A percentile compares a stretch with the other conserved stretches of the same genome.
These are phyloP conservation scores for Danio aesculapii DNA, from an alignment of 2,797 vertebrate species.

Conservation along the genomic window DNA sequence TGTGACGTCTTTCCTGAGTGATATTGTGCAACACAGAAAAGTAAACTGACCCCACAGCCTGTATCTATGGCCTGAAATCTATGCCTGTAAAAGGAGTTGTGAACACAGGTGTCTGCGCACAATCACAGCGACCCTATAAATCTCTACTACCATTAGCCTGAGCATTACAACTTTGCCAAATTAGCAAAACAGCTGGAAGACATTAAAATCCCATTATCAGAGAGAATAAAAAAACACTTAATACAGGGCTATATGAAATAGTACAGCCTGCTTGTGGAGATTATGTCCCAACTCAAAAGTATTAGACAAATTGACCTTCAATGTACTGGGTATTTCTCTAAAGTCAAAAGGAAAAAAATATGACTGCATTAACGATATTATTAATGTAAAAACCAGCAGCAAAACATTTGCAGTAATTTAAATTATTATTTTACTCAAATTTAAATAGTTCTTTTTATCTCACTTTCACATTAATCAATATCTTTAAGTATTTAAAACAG, in stretches of 20 bases:
- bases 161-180: constrained; percentile 56
- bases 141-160: constrained; percentile 59
- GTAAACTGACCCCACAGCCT: constrained; percentile 31
- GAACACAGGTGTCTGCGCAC: constrained; percentile 47
- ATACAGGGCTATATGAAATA: constrained; percentile 13
- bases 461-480: not conserved
- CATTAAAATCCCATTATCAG: constrained; percentile 40
- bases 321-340: not conserved
- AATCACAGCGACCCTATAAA: constrained; percentile 58
- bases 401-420: not conserved
- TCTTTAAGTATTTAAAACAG: no score
- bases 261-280: not conserved
- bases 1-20: constrained; percentile 31
- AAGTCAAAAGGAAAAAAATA: no score
- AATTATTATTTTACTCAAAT: not conserved
- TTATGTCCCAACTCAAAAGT: not conserved
- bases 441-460: no score
- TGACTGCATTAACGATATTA: not conserved
- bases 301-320: constrained; percentile 3
- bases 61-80: constrained; percentile 20
- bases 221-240: constrained; percentile 28
- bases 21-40: constrained; percentile 16
- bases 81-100: constrained; percentile 32
- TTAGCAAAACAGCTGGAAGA: constrained; percentile 59
- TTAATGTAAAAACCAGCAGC: not conserved